phyloP scores from a whole-genome alignment of 2,113 vertebrate species.

The Opisthocomus hoazin region DNA sequence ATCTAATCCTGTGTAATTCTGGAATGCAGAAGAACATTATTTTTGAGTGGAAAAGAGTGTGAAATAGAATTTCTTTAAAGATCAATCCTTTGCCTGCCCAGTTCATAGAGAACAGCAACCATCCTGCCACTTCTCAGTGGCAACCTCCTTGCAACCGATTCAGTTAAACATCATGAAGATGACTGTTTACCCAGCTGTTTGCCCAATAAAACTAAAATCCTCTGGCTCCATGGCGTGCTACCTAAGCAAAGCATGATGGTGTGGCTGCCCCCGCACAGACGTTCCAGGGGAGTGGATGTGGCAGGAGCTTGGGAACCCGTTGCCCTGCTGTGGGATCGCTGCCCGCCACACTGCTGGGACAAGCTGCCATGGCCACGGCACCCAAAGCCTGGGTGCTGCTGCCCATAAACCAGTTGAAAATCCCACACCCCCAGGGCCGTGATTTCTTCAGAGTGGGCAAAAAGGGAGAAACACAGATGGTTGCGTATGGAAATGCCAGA shows the following conservation, averaged over 20 bases:
- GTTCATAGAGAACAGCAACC: not conserved
- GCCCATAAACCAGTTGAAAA: not conserved
- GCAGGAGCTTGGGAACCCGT: not conserved
- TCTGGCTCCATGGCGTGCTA: not conserved
- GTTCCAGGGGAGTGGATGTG: rapidly evolving
- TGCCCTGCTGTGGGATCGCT: rapidly evolving
- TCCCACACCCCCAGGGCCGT: rapidly evolving
- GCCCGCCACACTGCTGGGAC: rapidly evolving
- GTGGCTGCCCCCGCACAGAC: not conserved
- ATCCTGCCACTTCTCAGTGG: not conserved
- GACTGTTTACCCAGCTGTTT: not conserved
- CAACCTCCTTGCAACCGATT: not conserved
- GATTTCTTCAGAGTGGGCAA: not conserved
- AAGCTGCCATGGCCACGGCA: rapidly evolving
- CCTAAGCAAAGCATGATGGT: not conserved
- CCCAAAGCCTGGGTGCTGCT: not conserved
- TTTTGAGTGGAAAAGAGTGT: not conserved
- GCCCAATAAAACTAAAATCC: not conserved
- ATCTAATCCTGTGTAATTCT: not conserved
- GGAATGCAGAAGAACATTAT: not conserved
- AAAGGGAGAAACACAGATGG: not conserved
- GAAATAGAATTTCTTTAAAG: not conserved
- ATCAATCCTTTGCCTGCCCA: not conserved
- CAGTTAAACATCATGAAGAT: not conserved
- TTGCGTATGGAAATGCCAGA: not conserved